Conservation (phyloP, 2,888 invertebrate genomes). For the Drosophila picticornis region DNA sequence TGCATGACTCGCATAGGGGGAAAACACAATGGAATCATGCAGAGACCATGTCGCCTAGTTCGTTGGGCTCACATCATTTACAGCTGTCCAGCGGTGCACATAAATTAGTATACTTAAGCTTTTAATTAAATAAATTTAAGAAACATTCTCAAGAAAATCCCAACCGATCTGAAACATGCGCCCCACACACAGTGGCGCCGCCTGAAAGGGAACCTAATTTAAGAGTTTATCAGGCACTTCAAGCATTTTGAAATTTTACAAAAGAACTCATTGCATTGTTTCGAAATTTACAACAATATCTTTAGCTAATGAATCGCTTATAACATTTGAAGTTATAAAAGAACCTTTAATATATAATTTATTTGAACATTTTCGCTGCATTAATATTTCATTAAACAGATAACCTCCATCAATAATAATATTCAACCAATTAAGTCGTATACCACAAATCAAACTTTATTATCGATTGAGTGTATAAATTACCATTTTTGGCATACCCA, state of each 20-base stretch:
- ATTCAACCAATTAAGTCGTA: neutral
- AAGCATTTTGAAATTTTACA: neutral
- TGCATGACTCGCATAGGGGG: constrained; percentile 25
- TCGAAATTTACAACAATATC: neutral
- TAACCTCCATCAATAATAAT: neutral
- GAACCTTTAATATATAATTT: neutral
- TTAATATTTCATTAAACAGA: neutral
- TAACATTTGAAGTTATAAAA: neutral
- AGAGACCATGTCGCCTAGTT: constrained; percentile 10
- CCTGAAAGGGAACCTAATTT: constrained; percentile 1
- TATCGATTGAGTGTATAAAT: neutral
- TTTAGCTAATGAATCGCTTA: neutral
- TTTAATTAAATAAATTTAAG: constrained; percentile 68
- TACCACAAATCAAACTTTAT: neutral
- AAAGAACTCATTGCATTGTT: neutral
- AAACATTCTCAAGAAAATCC: constrained; percentile 34
- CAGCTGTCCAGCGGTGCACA: constrained; percentile 39
- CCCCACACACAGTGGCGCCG: constrained; percentile 2
- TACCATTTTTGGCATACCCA: too few relatives aligned
- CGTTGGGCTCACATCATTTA: constrained; percentile 32
- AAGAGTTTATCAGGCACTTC: neutral
- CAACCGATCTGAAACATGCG: constrained; percentile 9
- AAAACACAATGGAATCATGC: constrained; percentile 27
- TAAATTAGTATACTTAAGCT: constrained; percentile 68
- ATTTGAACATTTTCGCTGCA: neutral